These are phyloP conservation scores for Gorsachius magnificus DNA, from an alignment of 2,797 vertebrate species.

Conservation along the genomic window DNA sequence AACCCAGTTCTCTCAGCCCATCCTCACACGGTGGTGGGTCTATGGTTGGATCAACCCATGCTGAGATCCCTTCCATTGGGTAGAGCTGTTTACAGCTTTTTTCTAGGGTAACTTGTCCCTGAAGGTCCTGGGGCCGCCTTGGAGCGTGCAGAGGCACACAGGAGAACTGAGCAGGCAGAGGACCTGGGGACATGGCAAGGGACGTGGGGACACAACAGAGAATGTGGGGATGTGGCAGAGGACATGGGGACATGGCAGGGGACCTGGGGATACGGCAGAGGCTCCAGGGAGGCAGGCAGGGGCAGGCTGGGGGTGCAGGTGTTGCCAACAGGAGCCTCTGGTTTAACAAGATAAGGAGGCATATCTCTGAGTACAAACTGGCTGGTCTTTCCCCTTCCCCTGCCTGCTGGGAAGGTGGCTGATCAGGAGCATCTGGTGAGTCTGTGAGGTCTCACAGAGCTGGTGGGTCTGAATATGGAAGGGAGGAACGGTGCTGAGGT, in stretches of 20 bases:
- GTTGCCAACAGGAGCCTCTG: neutral
- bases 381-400: neutral
- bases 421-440: neutral
- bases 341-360: neutral
- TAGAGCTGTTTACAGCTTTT: neutral
- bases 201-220: no score
- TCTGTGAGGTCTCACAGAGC: neutral
- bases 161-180: neutral
- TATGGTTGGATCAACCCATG: no score
- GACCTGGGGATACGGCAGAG: neutral
- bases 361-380: neutral
- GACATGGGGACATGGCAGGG: no score
- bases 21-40: no score
- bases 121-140: neutral
- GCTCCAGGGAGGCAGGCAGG: fast-evolving
- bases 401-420: fast-evolving
- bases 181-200: neutral
- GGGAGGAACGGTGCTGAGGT: fast-evolving
- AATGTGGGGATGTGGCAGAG: no score
- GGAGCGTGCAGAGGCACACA: neutral
- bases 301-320: neutral
- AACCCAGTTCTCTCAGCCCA: no score
- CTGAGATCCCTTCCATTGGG: neutral
- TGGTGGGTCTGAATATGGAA: fast-evolving
- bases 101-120: neutral